Conservation (phyloP, 2,797 vertebrate species). For the Eidolon dupreanum region DNA sequence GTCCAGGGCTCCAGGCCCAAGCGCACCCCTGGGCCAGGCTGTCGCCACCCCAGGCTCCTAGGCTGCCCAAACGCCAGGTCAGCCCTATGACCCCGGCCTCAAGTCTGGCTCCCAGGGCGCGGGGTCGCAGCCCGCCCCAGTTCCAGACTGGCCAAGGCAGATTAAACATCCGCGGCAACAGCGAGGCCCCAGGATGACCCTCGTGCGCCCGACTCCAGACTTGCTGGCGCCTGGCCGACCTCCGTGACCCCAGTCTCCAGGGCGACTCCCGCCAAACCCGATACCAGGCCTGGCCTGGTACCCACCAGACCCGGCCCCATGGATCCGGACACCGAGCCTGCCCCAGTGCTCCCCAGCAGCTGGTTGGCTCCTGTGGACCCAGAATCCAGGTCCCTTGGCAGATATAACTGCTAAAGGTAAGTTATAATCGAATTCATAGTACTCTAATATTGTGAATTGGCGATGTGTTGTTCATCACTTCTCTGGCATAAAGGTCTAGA, state of each 20-base stretch:
- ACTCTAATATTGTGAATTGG: accelerated
- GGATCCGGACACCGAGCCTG: background rate
- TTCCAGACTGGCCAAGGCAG: too few relatives aligned
- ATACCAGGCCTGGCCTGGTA: too few relatives aligned
- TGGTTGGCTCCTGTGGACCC: background rate
- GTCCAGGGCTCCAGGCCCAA: too few relatives aligned
- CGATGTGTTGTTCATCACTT: background rate
- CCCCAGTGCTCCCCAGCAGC: background rate
- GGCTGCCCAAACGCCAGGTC: accelerated
- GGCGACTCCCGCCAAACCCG: background rate
- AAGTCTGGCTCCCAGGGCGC: accelerated
- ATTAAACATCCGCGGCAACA: accelerated
- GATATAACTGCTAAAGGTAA: background rate
- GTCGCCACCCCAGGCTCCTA: too few relatives aligned
- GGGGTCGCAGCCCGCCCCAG: accelerated
- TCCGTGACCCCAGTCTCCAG: too few relatives aligned
- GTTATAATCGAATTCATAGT: background rate
- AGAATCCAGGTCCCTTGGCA: accelerated
- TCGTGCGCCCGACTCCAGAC: too few relatives aligned
- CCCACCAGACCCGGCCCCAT: accelerated
- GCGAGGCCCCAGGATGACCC: background rate
- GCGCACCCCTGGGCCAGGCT: too few relatives aligned
- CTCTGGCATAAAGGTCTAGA: background rate
- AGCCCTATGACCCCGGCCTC: accelerated
- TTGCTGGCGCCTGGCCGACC: accelerated